A percentile compares a stretch with the other conserved stretches of the same genome.
Evolutionary conservation across 2,113 vertebrate genomes (phyloP).

Genomic region (Carettochelys insculpta): DNA sequence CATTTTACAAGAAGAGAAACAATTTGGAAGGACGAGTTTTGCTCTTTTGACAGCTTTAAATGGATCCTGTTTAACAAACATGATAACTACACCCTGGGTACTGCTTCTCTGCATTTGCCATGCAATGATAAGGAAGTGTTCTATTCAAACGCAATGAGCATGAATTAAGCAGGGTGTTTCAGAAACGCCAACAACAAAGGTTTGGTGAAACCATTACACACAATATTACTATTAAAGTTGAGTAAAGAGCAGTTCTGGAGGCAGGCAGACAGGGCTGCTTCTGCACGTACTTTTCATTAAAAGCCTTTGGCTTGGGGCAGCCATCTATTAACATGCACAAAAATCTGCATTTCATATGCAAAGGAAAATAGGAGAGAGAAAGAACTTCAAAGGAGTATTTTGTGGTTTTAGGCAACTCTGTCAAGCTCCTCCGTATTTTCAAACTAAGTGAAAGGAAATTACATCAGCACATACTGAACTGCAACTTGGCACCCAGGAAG

Average conservation of each 20-base stretch:
- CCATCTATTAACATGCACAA: slow-evolving; percentile 81
- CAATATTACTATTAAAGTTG: background rate
- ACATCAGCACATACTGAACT: background rate
- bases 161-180: background rate
- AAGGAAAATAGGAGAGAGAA: rapidly evolving
- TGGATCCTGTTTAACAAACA: background rate
- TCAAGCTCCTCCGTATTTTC: background rate
- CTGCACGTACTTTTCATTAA: background rate
- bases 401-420: slow-evolving; percentile 32
- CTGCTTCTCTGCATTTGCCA: background rate
- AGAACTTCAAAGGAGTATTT: slow-evolving; percentile 76
- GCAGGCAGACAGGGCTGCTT: background rate
- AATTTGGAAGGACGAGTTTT: rapidly evolving
- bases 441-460: background rate
- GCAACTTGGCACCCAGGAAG: background rate
- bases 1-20: background rate
- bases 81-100: background rate
- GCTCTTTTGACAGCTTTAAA: background rate
- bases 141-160: background rate
- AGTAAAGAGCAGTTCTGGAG: background rate
- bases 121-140: background rate
- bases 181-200: background rate
- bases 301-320: slow-evolving; percentile 71
- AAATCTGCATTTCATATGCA: slow-evolving; percentile 79
- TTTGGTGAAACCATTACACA: background rate